Evolutionary conservation across 2,888 invertebrate species (phyloP).

Genomic region (Lasioglossum figueresi): DNA sequence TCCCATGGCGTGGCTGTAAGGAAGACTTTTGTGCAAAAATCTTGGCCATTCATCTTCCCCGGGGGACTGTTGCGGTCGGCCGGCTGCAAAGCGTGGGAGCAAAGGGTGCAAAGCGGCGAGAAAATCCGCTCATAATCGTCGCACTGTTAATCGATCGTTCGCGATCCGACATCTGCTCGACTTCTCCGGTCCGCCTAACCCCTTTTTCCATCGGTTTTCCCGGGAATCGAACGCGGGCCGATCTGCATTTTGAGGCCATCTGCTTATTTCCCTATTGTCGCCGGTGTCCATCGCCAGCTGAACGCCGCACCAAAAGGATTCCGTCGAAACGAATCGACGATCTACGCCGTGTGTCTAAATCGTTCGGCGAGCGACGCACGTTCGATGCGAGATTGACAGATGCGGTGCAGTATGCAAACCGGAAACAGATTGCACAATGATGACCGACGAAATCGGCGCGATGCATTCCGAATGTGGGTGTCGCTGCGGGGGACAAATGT

Average conservation of each 20-base stretch:
- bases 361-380: background rate
- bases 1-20: background rate
- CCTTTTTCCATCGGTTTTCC: constrained; percentile 54
- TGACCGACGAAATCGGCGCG: constrained; percentile 19
- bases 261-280: constrained; percentile 49
- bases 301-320: constrained; percentile 30
- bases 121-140: constrained; percentile 35
- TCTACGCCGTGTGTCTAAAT: background rate
- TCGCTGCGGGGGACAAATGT: background rate
- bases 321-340: constrained; percentile 33
- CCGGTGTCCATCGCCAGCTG: constrained; percentile 38
- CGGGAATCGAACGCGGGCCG: constrained; percentile 24
- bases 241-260: constrained; percentile 59
- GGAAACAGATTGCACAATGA: constrained; percentile 48
- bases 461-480: constrained; percentile 10
- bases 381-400: constrained; percentile 39
- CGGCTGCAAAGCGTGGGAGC: constrained; percentile 52
- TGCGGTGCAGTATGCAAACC: constrained; percentile 39
- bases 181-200: constrained; percentile 41
- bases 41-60: constrained; percentile 59
- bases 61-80: background rate
- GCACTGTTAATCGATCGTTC: constrained; percentile 58
- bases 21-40: constrained; percentile 67
- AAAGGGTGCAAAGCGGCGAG: constrained; percentile 12
- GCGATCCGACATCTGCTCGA: constrained; percentile 66